phyloP scores from a whole-genome alignment of 2,113 vertebrate species.

The Megatriorchis doriae region DNA sequence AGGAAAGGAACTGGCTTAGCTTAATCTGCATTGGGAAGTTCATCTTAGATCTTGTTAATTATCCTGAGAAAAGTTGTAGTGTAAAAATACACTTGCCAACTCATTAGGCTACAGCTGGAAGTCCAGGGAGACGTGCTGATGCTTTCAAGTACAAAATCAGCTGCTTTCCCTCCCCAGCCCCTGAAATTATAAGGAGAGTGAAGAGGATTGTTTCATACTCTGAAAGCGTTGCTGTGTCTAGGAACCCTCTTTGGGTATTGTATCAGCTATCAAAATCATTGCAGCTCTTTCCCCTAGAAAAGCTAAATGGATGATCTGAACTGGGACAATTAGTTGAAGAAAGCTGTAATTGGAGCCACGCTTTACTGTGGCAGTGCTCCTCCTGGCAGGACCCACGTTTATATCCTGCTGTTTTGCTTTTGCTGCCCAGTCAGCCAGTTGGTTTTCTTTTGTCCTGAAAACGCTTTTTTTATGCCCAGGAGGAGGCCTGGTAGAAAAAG shows the following conservation, averaged over 20 bases:
- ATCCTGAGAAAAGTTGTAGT: not conserved
- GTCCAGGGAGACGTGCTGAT: not conserved
- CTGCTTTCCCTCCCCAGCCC: not conserved
- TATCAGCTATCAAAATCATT: not conserved
- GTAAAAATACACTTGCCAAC: not conserved
- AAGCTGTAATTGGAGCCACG: not conserved
- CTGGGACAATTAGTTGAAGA: not conserved
- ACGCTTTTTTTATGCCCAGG: not conserved
- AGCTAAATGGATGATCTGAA: not conserved
- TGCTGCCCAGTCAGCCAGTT: not conserved
- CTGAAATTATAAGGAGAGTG: not conserved
- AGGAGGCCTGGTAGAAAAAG: not conserved
- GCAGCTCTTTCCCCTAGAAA: not conserved
- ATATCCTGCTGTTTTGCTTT: not conserved
- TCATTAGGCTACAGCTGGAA: slow-evolving; percentile 8
- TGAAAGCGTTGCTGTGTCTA: not conserved
- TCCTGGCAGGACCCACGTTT: not conserved
- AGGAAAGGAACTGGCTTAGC: not conserved
- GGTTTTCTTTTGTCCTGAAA: not conserved
- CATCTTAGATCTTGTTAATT: slow-evolving; percentile 16
- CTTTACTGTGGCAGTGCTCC: not conserved
- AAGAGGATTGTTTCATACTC: not conserved
- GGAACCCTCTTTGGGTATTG: not conserved
- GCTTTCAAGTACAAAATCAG: slow-evolving; percentile 5
- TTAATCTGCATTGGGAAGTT: not conserved